Evolutionary conservation across 2,113 vertebrate species (phyloP), one percentile per base, ranked within the genome.

Genomic region (Muscicapa adusta): DNA sequence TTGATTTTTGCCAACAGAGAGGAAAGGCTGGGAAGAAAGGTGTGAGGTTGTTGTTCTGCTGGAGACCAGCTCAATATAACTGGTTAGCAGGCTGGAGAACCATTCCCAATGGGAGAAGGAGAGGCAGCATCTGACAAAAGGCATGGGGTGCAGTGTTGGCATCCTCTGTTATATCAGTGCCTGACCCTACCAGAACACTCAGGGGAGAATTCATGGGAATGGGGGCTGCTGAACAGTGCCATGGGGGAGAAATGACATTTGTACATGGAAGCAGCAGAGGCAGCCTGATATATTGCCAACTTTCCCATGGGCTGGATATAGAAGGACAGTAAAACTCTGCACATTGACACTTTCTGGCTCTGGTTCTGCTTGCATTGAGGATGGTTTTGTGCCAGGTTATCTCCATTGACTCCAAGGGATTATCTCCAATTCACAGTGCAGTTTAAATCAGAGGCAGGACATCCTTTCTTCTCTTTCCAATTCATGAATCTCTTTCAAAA

Each of bases 331-430:
- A 7, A 28, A 14, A 47, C 53, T 71, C 48, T 88, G 78, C 51
- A 29, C 15, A 4, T 5, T 28, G 58, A 60, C 5, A 1, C 18
- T 48, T 45, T 33, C 67, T 89, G 91, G 67, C 88, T 95, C 51
- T 65, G 67, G 20, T 71, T 94, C 75, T 89, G 26, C 60, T 40
- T 80, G 75, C 71, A 43, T 0, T 15, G 51, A 57, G 58, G 53
- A 54, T 85, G 78, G 74, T 17, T 94, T 93, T 74, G 61, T 91
- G 92, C 79, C 85, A 94, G 88, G 68, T 93, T 93, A 86, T 95
- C 90, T 93, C 43, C 62, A 42, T 33, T 84, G 91, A 73, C 71
- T 91, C 58, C 74, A 57, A 0, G 43, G 87, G 89, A 87, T 72
- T 79, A 76, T 83, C 71, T 97, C 78, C 90, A 94, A 29, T 86